A percentile compares a stretch with the other conserved stretches of the same genome.
Evolutionary conservation across 1,140 invertebrate genomes (phyloP).

Genomic region (Rhopalosiphum padi): DNA sequence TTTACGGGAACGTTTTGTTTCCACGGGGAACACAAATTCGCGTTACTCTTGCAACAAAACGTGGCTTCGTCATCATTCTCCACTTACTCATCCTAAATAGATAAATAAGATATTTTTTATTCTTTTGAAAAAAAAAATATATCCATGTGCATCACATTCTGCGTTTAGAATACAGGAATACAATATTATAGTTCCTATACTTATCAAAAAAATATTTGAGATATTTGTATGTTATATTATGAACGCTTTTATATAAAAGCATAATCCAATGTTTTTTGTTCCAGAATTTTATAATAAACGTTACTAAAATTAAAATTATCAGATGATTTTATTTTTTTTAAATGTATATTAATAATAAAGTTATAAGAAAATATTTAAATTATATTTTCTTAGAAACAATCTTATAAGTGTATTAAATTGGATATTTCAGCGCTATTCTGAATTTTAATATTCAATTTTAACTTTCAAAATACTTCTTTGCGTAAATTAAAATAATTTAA

Average conservation of each 20-base stretch:
- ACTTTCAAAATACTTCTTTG: too few species aligned
- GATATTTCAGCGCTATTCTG: too few species aligned
- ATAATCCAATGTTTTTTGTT: background rate
- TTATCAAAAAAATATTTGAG: background rate
- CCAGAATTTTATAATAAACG: background rate
- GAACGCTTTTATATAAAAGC: background rate
- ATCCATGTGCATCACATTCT: too few species aligned
- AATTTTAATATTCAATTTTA: too few species aligned
- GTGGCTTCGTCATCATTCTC: background rate
- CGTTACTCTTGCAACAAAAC: background rate
- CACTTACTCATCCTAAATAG: background rate
- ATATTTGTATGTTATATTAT: background rate
- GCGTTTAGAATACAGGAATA: background rate
- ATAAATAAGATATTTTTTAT: background rate
- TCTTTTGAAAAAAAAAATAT: background rate
- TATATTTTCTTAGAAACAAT: too few species aligned
- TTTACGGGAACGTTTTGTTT: background rate
- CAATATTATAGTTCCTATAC: background rate
- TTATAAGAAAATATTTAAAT: too few species aligned
- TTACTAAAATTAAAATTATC: background rate
- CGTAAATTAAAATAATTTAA: background rate
- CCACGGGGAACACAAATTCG: background rate
- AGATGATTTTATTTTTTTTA: background rate
- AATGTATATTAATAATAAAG: background rate
- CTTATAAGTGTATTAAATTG: too few species aligned